Conservation (phyloP, 2,113 vertebrate species). For the Motacilla tschutschensis region DNA sequence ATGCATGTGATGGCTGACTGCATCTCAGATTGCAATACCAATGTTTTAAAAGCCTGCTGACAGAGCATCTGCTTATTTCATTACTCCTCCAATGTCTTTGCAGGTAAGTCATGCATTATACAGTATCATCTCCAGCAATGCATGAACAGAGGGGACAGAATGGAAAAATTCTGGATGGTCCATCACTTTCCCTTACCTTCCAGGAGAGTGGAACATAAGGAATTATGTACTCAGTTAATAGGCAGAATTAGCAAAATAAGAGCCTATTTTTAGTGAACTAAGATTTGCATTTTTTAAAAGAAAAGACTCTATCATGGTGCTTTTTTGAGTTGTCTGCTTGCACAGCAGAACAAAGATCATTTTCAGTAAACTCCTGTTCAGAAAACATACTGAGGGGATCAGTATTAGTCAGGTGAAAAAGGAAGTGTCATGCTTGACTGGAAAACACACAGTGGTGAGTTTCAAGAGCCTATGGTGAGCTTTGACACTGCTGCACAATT, state of each 20-base stretch:
- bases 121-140: neutral
- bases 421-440: neutral
- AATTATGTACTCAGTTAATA: neutral
- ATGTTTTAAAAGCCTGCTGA: conserved; percentile 58
- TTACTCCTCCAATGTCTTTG: conserved; percentile 28
- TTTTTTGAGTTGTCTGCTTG: neutral
- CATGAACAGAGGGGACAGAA: neutral
- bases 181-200: neutral
- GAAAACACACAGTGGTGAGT: neutral
- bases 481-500: neutral
- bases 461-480: neutral
- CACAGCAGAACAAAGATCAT: neutral
- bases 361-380: conserved; percentile 2
- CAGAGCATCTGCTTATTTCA: conserved; percentile 53
- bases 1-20: conserved; percentile 23
- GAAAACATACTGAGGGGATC: neutral
- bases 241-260: neutral
- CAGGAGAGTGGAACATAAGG: neutral
- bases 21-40: conserved; percentile 52
- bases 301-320: neutral
- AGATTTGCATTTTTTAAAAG: neutral
- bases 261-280: neutral
- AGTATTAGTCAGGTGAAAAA: conserved; percentile 11
- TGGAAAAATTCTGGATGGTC: conserved; percentile 6
- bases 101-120: conserved; percentile 38